Conservation (phyloP, 2,113 vertebrate species). For the Leptobrachium leishanense region DNA sequence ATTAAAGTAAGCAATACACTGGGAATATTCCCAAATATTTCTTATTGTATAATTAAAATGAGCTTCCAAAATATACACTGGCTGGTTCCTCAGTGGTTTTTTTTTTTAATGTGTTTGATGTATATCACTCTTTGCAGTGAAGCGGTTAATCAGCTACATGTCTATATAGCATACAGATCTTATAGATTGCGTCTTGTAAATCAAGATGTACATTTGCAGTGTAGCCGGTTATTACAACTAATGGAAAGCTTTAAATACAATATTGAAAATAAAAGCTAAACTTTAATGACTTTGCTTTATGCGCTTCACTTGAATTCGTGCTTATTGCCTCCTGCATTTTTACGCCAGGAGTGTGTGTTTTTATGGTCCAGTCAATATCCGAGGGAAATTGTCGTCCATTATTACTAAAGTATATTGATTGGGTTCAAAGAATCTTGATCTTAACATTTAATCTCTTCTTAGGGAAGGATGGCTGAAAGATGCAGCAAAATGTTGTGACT, state of each 20-base stretch:
- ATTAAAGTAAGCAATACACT: too few relatives aligned
- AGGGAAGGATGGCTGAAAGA: constrained; percentile 16
- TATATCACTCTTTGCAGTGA: too few relatives aligned
- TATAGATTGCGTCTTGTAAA: background rate
- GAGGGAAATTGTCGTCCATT: constrained; percentile 12
- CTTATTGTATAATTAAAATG: too few relatives aligned
- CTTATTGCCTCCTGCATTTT: background rate
- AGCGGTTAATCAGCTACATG: too few relatives aligned
- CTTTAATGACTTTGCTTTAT: background rate
- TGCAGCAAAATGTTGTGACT: background rate
- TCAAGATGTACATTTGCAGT: background rate
- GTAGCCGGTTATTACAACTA: background rate
- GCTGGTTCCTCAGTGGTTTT: too few relatives aligned
- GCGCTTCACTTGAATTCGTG: background rate
- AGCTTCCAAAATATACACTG: too few relatives aligned
- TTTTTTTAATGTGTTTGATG: too few relatives aligned
- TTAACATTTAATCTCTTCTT: constrained; percentile 37
- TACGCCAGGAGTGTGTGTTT: background rate
- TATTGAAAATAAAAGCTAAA: background rate
- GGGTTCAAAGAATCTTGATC: constrained; percentile 23
- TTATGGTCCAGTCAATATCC: constrained; percentile 12
- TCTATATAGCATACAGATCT: too few relatives aligned
- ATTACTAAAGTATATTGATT: constrained; percentile 24
- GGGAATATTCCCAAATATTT: too few relatives aligned
- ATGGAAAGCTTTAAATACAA: background rate